Base-by-base conservation (phyloP, 2,797 vertebrate genomes). In the Pangasius krempfi region DNA sequence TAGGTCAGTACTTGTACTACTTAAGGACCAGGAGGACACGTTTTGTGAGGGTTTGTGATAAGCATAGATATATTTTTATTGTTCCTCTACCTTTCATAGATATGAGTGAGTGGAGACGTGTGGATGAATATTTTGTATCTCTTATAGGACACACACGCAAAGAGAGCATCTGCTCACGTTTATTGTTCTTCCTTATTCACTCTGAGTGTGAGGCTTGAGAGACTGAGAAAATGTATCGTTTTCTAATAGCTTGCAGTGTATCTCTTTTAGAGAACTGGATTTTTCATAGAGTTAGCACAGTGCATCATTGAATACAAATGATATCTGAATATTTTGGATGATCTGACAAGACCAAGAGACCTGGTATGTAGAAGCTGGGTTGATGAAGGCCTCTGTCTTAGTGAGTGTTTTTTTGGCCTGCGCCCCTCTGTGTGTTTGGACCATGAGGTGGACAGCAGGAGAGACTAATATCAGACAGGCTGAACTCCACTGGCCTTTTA, bases 211-310 rank as follows among this genome's bases (percentile, higher is more conserved):
- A 85, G 37, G 86, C 83, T 79, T 54, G 60, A 78, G 88, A 56
- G 88, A 88, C 85, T 78, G 78, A 88, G 87, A 86, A 80, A 73
- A 50, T 79, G 52, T 82, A 72, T 81, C 50, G 83, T 91, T 91
- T 91, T 91, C 37, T 90, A 89, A 78, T 87, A 90, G 89, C 86
- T 91, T 92, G 91, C 88, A 83, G 88, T 91, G 88, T 88, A 90
- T 91, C 84, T 72, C 82, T 75, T 89, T 88, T 87, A 76, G 80
- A 76, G 84, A 88, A 85, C 88, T 83, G 54, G 37, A 87, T 88
- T 83, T 76, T 52, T 68, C 78, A 73, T 66, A 50, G 79, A 70
- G 56, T 66, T 89, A 79, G 88, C 83, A 68, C 85, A 89, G 75
- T 86, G 80, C 85, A 86, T 86, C 84, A 86, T 80, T 86, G 40